A percentile compares a stretch with the other conserved stretches of the same genome.
Evolutionary conservation across 2,888 invertebrate genomes (phyloP).

Genomic region (Diarsia dahlii): DNA sequence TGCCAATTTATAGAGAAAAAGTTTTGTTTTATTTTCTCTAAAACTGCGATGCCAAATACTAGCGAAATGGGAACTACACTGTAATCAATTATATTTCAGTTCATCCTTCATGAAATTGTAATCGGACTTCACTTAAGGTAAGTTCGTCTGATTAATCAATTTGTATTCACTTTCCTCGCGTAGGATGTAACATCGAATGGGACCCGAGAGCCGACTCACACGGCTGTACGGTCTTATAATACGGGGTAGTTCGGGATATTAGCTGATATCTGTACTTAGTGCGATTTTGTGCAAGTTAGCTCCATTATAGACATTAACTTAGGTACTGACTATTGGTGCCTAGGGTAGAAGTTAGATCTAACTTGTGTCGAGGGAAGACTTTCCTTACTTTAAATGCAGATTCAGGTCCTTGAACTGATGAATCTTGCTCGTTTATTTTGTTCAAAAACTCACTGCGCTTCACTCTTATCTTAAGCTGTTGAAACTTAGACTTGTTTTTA

Average conservation of each 20-base stretch:
- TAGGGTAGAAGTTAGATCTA: background rate
- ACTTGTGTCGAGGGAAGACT: constrained; percentile 9
- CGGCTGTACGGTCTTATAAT: background rate
- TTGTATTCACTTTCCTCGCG: constrained; percentile 48
- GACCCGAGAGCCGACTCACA: constrained; percentile 27
- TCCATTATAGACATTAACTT: constrained; percentile 15
- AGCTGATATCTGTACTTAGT: constrained; percentile 12
- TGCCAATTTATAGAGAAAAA: no score
- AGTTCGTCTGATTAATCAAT: no score
- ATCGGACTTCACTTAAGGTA: no score
- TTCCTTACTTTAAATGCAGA: background rate
- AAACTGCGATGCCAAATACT: no score
- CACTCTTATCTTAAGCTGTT: background rate
- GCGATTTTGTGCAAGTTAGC: constrained; percentile 41
- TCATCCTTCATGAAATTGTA: no score
- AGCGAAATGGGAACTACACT: no score
- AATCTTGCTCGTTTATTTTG: background rate
- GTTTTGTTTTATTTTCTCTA: no score
- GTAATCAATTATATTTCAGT: no score
- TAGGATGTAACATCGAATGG: constrained; percentile 23
- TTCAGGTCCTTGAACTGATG: background rate
- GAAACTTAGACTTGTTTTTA: background rate
- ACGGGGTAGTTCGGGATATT: background rate
- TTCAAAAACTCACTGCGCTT: no score
- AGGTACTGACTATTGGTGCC: background rate